These are phyloP conservation scores for Jaculus jaculus DNA, from an alignment of 2,113 vertebrate species.

Conservation along the genomic window DNA sequence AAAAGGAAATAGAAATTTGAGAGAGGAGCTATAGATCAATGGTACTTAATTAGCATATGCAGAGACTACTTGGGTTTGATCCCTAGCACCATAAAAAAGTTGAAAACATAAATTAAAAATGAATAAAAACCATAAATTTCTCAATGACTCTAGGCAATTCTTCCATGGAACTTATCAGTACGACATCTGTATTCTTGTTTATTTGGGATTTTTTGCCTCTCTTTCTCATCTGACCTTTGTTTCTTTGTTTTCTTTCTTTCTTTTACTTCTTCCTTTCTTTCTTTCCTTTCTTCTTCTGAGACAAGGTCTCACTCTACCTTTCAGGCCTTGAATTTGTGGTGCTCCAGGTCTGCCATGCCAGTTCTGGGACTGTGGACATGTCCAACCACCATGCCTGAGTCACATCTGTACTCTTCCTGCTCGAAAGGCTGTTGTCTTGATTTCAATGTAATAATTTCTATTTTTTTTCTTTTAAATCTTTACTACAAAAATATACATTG, in stretches of 20 bases:
- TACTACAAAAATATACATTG: not conserved
- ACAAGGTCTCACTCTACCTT: no score
- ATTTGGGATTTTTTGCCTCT: no score
- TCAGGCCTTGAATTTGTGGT: no score
- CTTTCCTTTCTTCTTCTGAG: no score
- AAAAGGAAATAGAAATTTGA: no score
- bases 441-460: not conserved
- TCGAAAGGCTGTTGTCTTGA: not conserved
- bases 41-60: no score
- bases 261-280: no score
- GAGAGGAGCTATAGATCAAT: not conserved
- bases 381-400: no score
- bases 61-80: not conserved
- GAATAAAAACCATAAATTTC: not conserved
- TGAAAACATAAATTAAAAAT: not conserved
- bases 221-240: no score
- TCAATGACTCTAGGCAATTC: not conserved
- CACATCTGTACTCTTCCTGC: not conserved
- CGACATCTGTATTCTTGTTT: not conserved
- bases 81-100: not conserved
- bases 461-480: not conserved
- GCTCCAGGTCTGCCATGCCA: no score
- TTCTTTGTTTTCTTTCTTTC: no score
- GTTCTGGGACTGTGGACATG: no score
- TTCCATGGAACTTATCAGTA: not conserved